Evolutionary conservation across 2,113 vertebrate genomes (phyloP).

Genomic region (Onychostoma macrolepis): DNA sequence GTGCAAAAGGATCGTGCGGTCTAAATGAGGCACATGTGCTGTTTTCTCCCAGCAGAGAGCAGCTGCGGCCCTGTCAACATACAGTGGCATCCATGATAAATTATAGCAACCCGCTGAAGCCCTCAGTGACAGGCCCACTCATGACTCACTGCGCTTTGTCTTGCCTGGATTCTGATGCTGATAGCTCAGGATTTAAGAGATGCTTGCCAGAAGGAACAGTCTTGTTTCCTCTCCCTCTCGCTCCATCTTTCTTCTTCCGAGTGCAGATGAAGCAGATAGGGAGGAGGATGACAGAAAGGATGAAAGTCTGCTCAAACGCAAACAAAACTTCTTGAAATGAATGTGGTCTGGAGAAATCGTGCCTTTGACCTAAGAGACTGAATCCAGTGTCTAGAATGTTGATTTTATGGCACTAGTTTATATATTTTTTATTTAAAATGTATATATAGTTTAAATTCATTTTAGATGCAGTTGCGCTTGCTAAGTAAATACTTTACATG

Average conservation of each 20-base stretch:
- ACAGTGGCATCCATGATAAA: slow-evolving; percentile 52
- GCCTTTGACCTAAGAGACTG: not conserved
- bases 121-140: slow-evolving; percentile 49
- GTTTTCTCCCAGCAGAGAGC: slow-evolving; percentile 37
- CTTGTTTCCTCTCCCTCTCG: not conserved
- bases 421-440: too few species aligned
- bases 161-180: slow-evolving; percentile 40
- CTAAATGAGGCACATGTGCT: slow-evolving; percentile 43
- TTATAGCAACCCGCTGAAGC: slow-evolving; percentile 41
- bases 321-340: not conserved
- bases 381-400: too few species aligned
- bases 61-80: slow-evolving; percentile 49
- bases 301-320: not conserved
- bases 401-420: too few species aligned
- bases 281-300: not conserved
- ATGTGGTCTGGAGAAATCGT: not conserved
- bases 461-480: too few species aligned
- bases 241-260: not conserved
- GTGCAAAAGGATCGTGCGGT: not conserved
- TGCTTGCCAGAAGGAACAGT: not conserved
- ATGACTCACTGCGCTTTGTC: slow-evolving; percentile 53
- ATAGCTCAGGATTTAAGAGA: slow-evolving; percentile 35
- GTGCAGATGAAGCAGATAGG: slow-evolving; percentile 5
- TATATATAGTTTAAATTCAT: too few species aligned
- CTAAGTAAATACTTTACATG: too few species aligned